These are phyloP conservation scores for Drosophila nannoptera DNA, from an alignment of 1,140 invertebrate species.

Conservation along the genomic window DNA sequence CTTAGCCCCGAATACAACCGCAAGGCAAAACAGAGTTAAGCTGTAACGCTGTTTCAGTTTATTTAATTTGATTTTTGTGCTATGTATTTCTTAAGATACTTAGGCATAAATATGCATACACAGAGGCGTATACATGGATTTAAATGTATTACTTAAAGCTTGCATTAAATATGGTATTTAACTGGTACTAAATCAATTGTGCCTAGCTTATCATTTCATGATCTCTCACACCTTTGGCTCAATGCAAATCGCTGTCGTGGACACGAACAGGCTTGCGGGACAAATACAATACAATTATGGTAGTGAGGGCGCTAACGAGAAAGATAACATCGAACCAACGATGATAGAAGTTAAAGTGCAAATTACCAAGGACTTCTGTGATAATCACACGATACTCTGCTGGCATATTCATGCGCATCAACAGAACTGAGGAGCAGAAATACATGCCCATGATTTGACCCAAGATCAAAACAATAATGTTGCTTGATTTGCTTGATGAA, in stretches of 20 bases:
- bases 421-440: conserved; percentile 97
- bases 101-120: conserved; percentile 35
- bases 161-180: conserved; percentile 43
- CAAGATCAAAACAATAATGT: conserved; percentile 97
- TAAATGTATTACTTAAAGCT: conserved; percentile 59
- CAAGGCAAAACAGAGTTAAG: background rate
- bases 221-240: conserved; percentile 20
- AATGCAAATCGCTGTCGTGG: conserved; percentile 65
- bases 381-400: conserved; percentile 98
- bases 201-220: conserved; percentile 39
- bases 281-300: conserved; percentile 95
- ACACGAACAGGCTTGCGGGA: conserved; percentile 71
- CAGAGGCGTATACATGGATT: conserved; percentile 42
- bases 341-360: conserved; percentile 99
- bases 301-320: conserved; percentile 96
- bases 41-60: conserved; percentile 33
- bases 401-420: conserved; percentile 99
- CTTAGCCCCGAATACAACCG: conserved; percentile 18
- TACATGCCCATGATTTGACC: conserved; percentile 99
- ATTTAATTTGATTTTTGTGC: conserved; percentile 58
- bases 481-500: conserved; percentile 99
- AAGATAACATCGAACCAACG: conserved; percentile 99
- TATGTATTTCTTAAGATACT: conserved; percentile 27
- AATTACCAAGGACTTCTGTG: conserved; percentile 97
- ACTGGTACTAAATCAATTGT: conserved; percentile 52